These are phyloP conservation scores for Magallana gigas DNA, from an alignment of 1,140 invertebrate species.

Conservation along the genomic window DNA sequence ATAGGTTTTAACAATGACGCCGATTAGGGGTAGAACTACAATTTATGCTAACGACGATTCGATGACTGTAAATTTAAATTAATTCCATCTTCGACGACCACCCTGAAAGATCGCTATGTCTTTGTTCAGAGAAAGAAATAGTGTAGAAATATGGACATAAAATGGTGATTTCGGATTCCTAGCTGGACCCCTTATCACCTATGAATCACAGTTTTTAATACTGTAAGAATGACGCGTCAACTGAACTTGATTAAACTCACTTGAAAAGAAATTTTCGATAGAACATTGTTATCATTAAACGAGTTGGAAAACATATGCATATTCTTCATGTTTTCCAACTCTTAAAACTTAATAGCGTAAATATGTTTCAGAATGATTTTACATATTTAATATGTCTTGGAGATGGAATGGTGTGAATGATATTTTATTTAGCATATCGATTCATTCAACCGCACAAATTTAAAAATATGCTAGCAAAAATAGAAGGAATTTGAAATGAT, in stretches of 20 bases:
- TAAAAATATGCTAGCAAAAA: neutral
- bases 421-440: no score
- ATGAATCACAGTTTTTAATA: neutral
- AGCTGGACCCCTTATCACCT: neutral
- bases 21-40: neutral
- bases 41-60: conserved; percentile 32
- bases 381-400: no score
- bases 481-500: neutral
- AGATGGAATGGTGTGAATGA: no score
- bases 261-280: no score
- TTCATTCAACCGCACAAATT: no score
- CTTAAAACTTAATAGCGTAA: no score
- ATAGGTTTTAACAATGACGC: conserved; percentile 14
- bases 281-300: no score
- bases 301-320: no score
- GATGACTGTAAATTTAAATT: conserved; percentile 33
- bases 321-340: no score
- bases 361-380: no score
- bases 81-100: conserved; percentile 10
- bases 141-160: conserved; percentile 20
- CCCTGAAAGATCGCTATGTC: neutral
- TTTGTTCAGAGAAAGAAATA: conserved; percentile 8
- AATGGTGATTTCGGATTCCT: conserved; percentile 14
- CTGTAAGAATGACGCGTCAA: no score
- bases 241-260: no score